Evolutionary conservation across 2,113 vertebrate species (phyloP).

Genomic region (Ovibos moschatus): DNA sequence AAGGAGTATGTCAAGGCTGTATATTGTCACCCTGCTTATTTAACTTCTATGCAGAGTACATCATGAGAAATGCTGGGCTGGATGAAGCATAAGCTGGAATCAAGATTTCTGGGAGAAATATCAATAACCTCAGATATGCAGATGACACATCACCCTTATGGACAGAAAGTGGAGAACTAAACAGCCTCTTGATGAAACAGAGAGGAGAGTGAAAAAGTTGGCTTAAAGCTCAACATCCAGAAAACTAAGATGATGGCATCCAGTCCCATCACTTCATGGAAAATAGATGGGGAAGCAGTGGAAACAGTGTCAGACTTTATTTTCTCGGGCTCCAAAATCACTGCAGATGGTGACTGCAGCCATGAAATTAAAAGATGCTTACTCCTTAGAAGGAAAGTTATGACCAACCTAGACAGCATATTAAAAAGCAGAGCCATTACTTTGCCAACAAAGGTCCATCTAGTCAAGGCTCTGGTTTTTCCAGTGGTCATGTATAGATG

Average conservation of each 20-base stretch:
- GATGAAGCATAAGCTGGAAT: not conserved
- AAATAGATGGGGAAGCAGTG: not conserved
- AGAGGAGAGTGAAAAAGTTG: not conserved
- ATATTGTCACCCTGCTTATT: not conserved
- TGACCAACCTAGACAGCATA: not conserved
- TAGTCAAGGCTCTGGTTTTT: not conserved
- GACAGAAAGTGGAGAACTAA: not conserved
- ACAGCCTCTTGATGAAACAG: not conserved
- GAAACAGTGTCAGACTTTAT: not conserved
- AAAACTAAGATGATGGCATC: not conserved
- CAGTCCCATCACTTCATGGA: not conserved
- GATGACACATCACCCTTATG: not conserved
- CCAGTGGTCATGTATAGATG: not conserved
- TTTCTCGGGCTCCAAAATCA: not conserved
- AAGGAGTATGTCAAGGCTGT: not conserved
- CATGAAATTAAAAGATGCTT: not conserved
- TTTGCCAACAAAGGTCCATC: not conserved
- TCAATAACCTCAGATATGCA: not conserved
- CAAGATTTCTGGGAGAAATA: not conserved
- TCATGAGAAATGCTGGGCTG: not conserved
- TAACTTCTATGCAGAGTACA: not conserved
- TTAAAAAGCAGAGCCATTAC: not conserved
- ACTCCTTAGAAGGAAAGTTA: not conserved
- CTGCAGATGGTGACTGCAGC: not conserved
- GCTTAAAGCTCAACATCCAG: not conserved